Conservation (phyloP, 2,888 invertebrate genomes). For the Spodoptera littoralis region DNA sequence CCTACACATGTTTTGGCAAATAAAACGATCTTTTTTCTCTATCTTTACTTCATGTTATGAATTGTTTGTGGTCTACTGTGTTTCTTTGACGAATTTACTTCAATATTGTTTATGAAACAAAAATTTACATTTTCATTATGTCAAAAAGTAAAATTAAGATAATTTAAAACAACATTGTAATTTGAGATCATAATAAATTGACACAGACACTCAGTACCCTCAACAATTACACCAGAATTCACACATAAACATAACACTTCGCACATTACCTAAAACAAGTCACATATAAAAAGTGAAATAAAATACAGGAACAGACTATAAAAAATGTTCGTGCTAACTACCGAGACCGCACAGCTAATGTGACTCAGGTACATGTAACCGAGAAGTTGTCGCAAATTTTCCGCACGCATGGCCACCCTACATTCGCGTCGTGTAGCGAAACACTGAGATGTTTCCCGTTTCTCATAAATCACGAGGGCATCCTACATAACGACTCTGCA, state of each 20-base stretch:
- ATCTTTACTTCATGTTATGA: too few relatives aligned
- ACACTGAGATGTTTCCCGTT: conserved; percentile 64
- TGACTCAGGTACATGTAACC: conserved; percentile 30
- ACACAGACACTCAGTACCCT: too few relatives aligned
- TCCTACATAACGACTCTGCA: conserved; percentile 60
- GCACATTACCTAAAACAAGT: background rate
- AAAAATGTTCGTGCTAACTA: conserved; percentile 32
- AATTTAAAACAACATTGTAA: too few relatives aligned
- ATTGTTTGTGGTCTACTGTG: too few relatives aligned
- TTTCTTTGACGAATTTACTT: too few relatives aligned
- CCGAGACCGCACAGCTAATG: conserved; percentile 27
- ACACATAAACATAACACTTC: background rate
- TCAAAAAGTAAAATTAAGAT: too few relatives aligned
- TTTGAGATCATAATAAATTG: too few relatives aligned
- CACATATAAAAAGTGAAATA: conserved; percentile 2
- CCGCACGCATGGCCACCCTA: conserved; percentile 58
- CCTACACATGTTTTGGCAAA: too few relatives aligned
- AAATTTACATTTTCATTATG: too few relatives aligned
- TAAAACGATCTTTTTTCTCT: too few relatives aligned
- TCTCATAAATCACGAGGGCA: conserved; percentile 68
- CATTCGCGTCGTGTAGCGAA: conserved; percentile 60
- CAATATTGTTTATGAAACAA: too few relatives aligned
- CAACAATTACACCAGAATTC: too few relatives aligned
- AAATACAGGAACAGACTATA: conserved; percentile 16
- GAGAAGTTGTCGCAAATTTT: conserved; percentile 46